phyloP scores from a whole-genome alignment of 2,797 vertebrate species.

The Staurois parvus region DNA sequence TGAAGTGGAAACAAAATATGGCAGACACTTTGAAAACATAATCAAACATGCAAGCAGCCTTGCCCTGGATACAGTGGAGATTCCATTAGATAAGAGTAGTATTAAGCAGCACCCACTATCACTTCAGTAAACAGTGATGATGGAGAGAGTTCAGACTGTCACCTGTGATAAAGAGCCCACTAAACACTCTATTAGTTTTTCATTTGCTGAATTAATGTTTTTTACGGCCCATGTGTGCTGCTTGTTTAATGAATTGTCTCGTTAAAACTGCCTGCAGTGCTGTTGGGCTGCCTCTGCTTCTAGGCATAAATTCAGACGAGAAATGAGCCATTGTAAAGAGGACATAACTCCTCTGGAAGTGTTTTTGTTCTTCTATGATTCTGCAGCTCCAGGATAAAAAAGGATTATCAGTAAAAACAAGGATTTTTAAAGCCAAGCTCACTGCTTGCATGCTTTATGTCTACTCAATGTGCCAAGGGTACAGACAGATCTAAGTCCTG shows the following conservation, averaged over 20 bases:
- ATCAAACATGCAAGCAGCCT: slow-evolving; percentile 26
- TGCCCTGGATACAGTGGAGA: background rate
- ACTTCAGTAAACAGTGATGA: slow-evolving; percentile 78
- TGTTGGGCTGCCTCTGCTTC: slow-evolving; percentile 64
- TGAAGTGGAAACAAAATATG: slow-evolving; percentile 22
- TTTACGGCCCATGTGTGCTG: slow-evolving; percentile 69
- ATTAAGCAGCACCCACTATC: slow-evolving; percentile 70
- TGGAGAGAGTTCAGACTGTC: slow-evolving; percentile 68
- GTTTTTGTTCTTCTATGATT: slow-evolving; percentile 60
- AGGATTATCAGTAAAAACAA: background rate
- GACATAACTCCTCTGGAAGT: slow-evolving; percentile 66
- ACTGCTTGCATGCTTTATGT: background rate
- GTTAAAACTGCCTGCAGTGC: slow-evolving; percentile 71
- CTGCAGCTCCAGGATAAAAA: slow-evolving; percentile 21
- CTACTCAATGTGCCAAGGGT: slow-evolving; percentile 11
- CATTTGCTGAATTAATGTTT: slow-evolving; percentile 78
- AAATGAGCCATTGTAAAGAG: slow-evolving; percentile 71
- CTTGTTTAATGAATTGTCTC: slow-evolving; percentile 80
- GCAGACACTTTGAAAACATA: slow-evolving; percentile 13
- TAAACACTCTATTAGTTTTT: slow-evolving; percentile 78
- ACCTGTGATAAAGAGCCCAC: slow-evolving; percentile 74
- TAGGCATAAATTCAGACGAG: slow-evolving; percentile 69
- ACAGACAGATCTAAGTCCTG: background rate
- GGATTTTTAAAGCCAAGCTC: background rate
- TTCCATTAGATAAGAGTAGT: slow-evolving; percentile 60